phyloP scores from a whole-genome alignment of 2,113 vertebrate species.

The Monarcha castaneiventris region DNA sequence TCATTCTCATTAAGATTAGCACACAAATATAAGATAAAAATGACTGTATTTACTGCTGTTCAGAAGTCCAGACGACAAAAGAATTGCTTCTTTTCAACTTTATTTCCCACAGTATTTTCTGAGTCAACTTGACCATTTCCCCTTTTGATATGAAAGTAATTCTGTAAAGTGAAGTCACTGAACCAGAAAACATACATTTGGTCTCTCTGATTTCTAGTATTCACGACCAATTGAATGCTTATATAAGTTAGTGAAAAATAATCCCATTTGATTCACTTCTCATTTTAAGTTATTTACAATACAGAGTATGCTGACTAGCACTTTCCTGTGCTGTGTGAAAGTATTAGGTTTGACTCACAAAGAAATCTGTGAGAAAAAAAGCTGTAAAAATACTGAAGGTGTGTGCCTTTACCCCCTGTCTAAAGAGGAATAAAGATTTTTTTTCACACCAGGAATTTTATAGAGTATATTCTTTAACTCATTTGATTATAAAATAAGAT shows the following conservation, averaged over 20 bases:
- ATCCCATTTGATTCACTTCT: slow-evolving; percentile 39
- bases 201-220: slow-evolving; percentile 39
- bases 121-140: slow-evolving; percentile 48
- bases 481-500: not conserved
- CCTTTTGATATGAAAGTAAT: slow-evolving; percentile 45
- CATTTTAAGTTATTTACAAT: slow-evolving; percentile 52
- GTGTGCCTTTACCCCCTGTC: not conserved
- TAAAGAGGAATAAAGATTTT: not conserved
- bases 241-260: slow-evolving; percentile 44
- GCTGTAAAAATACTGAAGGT: not conserved
- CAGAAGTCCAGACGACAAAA: slow-evolving; percentile 5
- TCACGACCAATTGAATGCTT: slow-evolving; percentile 54
- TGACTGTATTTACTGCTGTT: not conserved
- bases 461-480: not conserved
- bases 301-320: slow-evolving; percentile 9
- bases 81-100: slow-evolving; percentile 23
- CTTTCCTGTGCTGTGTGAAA: not conserved
- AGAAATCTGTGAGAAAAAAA: not conserved
- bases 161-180: slow-evolving; percentile 11
- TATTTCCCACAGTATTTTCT: slow-evolving; percentile 30
- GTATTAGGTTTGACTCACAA: not conserved
- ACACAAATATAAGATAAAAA: not conserved
- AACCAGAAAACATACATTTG: slow-evolving; percentile 37
- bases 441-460: not conserved
- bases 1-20: not conserved